These are phyloP conservation scores for Theristicus caerulescens DNA, from an alignment of 2,113 vertebrate species.

Conservation along the genomic window DNA sequence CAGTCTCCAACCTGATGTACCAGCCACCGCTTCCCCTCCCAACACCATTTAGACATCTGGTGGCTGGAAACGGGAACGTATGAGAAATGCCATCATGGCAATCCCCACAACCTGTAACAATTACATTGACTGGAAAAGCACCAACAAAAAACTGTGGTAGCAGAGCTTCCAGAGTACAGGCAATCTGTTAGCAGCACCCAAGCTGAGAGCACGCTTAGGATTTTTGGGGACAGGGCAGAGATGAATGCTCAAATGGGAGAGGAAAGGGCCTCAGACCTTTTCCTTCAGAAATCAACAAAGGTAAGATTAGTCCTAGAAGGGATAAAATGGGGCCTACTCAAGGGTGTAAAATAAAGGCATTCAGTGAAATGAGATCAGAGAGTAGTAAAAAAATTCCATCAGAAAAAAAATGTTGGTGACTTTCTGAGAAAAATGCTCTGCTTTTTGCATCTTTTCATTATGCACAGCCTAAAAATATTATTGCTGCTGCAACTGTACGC, in stretches of 20 bases:
- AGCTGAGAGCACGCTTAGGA: background rate
- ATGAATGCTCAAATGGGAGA: background rate
- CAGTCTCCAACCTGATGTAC: background rate
- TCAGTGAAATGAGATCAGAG: conserved; percentile 11
- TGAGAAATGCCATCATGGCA: fast-evolving
- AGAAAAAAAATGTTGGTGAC: background rate
- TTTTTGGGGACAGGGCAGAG: background rate
- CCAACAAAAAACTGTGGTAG: background rate
- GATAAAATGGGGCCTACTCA: background rate
- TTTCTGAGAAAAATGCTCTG: background rate
- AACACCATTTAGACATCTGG: background rate
- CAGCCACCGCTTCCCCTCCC: background rate
- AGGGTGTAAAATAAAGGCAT: background rate
- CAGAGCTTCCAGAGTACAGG: background rate
- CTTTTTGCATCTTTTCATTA: conserved; percentile 44
- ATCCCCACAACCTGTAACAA: background rate
- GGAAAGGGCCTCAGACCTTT: background rate
- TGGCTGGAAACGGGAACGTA: background rate
- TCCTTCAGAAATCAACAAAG: background rate
- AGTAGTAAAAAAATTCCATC: background rate
- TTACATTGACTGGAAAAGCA: background rate
- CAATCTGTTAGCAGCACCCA: background rate
- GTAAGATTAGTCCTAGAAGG: background rate
- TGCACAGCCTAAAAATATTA: conserved; percentile 31
- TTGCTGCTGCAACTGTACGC: background rate